Base-by-base conservation (phyloP, 92 coral and sea anemone genomes). In the Epizoanthus ramosus region DNA sequence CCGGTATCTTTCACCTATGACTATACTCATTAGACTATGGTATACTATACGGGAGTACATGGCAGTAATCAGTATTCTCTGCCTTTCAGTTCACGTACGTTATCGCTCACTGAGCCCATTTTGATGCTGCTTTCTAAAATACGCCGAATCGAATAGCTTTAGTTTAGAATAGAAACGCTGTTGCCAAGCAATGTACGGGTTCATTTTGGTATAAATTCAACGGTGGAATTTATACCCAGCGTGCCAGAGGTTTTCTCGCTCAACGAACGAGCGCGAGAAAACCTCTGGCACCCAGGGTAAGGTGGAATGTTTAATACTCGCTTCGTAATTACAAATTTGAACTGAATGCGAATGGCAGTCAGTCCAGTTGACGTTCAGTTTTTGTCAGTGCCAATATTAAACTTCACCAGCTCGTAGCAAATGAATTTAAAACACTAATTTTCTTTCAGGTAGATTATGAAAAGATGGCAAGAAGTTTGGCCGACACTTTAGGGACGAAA, bases 381-480 rank as follows among this genome's bases (percentile, higher is more conserved):
- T 50, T 25, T 33, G 28, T 39, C 82, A 24, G 25, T 37, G 43
- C 63, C 71, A 77, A 60, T 39, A 76, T 28, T 28, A 28, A 28
- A 60, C 24, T 37, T 21, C 50, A 19, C 9, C 16, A 77, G 41
- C 35, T 41, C 54, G 10, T 10, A 50, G 54, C 54, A 50, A 50
- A 50, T 50, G 54, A 50, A 50, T 6, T 37, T 37, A 50, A 2
- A 50, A 50, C 10, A 9, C 54, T 61, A 41, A 39, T 61, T 24
- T 23, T 77, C 71, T 61, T 76, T 63, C 50, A 77, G 82, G 82
- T 77, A 16, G 82, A 77, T 77, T 77, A 77, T 77, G 82, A 77
- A 41, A 77, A 77, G 82, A 77, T 77, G 82, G 82, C 82, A 24
- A 77, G 59, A 77, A 77, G 60, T 43, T 77, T 77, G 57, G 82